Base-by-base conservation (phyloP, 1,140 invertebrate species). In the Danaus plexippus region DNA sequence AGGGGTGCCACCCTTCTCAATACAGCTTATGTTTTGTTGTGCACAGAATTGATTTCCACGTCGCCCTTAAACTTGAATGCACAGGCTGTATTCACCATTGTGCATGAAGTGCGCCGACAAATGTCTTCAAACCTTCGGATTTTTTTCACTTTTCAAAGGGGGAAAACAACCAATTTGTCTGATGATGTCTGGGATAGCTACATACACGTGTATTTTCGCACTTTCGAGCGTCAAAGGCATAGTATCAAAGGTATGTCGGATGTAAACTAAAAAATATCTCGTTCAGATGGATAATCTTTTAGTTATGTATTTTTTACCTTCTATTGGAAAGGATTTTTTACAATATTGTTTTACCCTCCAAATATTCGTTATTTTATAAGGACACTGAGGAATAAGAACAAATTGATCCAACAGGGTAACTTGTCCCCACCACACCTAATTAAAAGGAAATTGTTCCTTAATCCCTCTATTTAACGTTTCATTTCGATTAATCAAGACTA, bases 1-100 rank as follows among this genome's bases (percentile, higher is more conserved):
- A 57, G 43, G 73, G 74, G 74, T 68, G 42, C 60, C 73, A 69
- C 68, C 70, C 73, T 63, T 57, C 49, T 61, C 64, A 56, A 57
- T 64, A 70, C 46, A 57, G 54, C 58, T 64, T 56, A 56, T 55
- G 52, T 61, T 66, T 65, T 69, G 71, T 61, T 57, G 64, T 69
- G 64, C 69, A 52, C 52, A 62, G 75, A 75, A 80, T 80, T 80
- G 75, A 78, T 80, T 76, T 71, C 66, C 57, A 45, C 57, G 56
- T 56, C 67, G 57, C 66, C 71, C 67, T 61, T 58, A 61, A 62
- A 66, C 62, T 69, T 60, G 67, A 69, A 64, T 64, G 54, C 57
- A 57, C 63, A 62, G 61, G 59, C 62, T 65, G 61, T 72, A 61
- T 60, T 61, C 48, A 61, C 50, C 61, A 73, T 78, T 78, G 75